Evolutionary conservation across 2,797 vertebrate species (phyloP).

Genomic region (Sebastes trivittatus): DNA sequence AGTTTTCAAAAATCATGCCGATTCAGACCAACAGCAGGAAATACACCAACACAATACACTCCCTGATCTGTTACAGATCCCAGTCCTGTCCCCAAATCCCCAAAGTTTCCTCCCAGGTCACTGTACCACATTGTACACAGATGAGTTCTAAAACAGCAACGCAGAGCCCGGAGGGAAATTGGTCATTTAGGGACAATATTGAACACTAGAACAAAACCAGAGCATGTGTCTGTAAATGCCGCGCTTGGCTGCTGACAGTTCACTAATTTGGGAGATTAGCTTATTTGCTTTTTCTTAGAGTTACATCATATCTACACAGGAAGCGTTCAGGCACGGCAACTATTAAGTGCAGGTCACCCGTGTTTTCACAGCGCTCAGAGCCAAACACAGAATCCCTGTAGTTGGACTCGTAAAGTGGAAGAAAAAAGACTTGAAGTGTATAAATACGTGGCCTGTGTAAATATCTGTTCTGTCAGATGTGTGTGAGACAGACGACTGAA

Average conservation of each 20-base stretch:
- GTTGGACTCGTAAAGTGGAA: neutral
- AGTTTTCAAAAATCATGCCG: neutral
- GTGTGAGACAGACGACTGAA: neutral
- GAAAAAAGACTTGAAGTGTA: neutral
- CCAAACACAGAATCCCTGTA: neutral
- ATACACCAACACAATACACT: constrained; percentile 3
- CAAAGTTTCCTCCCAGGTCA: neutral
- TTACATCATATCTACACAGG: too few relatives aligned
- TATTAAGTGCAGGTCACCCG: neutral
- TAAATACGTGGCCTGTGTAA: too few relatives aligned
- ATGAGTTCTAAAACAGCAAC: neutral
- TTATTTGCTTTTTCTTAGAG: neutral
- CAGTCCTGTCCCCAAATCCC: neutral
- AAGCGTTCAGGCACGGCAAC: neutral
- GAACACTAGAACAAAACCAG: neutral
- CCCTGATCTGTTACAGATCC: constrained; percentile 7
- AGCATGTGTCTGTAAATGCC: neutral
- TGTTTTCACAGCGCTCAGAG: neutral
- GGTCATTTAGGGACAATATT: neutral
- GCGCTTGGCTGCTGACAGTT: neutral
- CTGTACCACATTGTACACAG: neutral
- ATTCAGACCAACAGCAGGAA: neutral
- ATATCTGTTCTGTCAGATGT: too few relatives aligned
- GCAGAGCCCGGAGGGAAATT: neutral
- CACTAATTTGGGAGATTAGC: neutral